Conservation (phyloP, 2,888 invertebrate genomes). For the Melinaea marsaeus region DNA sequence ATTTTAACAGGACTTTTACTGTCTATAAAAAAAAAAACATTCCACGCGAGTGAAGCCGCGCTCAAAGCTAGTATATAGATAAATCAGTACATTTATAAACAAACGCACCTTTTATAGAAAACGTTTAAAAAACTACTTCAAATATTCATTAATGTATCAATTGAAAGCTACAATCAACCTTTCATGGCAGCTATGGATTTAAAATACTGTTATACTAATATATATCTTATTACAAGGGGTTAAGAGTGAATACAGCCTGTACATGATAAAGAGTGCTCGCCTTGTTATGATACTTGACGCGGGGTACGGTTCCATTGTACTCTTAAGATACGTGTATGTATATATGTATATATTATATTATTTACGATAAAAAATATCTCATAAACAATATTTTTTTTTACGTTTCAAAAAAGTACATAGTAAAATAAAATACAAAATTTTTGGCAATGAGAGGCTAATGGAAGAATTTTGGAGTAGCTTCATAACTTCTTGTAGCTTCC, state of each 20-base stretch:
- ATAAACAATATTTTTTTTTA: not conserved
- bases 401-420: no score
- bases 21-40: no score
- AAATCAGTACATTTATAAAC: not conserved
- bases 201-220: not conserved
- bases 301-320: slow-evolving; percentile 50
- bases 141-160: not conserved
- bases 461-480: no score
- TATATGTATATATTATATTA: not conserved
- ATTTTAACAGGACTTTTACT: no score
- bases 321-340: no score
- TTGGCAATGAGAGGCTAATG: no score
- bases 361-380: not conserved
- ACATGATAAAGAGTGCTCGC: slow-evolving; percentile 57
- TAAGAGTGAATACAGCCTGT: slow-evolving; percentile 24
- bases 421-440: no score
- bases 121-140: not conserved
- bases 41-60: no score
- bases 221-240: slow-evolving; percentile 20
- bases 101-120: slow-evolving; percentile 1
- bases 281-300: slow-evolving; percentile 73
- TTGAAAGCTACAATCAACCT: slow-evolving; percentile 4
- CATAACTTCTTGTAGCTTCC: no score
- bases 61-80: no score
- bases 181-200: slow-evolving; percentile 3